These are phyloP conservation scores for Chamaetylas fuelleborni DNA, from an alignment of 2,113 vertebrate genomes.

Conservation along the genomic window DNA sequence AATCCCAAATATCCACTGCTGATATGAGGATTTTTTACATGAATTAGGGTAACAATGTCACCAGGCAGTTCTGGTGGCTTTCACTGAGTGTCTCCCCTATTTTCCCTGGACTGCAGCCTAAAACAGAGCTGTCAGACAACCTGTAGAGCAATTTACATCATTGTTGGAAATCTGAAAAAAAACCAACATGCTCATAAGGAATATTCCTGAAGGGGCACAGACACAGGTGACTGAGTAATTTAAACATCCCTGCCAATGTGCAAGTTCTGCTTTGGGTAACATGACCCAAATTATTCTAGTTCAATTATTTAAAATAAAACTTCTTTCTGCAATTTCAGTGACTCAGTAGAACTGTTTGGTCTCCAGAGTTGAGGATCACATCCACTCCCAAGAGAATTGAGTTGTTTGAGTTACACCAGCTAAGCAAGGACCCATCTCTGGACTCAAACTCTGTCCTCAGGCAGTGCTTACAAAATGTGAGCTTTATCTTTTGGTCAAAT, in stretches of 20 bases:
- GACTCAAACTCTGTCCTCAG: neutral
- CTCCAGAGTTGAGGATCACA: neutral
- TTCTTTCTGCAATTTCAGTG: neutral
- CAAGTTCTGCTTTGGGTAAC: neutral
- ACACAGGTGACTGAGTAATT: neutral
- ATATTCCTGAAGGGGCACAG: neutral
- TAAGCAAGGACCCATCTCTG: neutral
- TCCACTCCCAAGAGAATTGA: neutral
- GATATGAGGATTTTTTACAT: neutral
- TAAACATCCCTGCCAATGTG: neutral
- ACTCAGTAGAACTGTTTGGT: neutral
- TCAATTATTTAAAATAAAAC: neutral
- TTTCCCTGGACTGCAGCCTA: neutral
- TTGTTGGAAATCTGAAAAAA: neutral
- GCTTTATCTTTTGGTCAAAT: neutral
- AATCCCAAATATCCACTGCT: neutral
- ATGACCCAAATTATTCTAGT: neutral
- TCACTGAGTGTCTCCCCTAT: neutral
- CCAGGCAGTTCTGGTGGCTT: neutral
- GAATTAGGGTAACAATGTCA: neutral
- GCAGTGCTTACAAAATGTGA: neutral
- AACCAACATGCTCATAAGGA: rapidly evolving
- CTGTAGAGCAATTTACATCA: neutral
- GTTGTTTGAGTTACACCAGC: neutral
- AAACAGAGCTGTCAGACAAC: neutral